Evolutionary conservation across 2,797 vertebrate genomes (phyloP).

Genomic region (Halcyon smyrnensis): DNA sequence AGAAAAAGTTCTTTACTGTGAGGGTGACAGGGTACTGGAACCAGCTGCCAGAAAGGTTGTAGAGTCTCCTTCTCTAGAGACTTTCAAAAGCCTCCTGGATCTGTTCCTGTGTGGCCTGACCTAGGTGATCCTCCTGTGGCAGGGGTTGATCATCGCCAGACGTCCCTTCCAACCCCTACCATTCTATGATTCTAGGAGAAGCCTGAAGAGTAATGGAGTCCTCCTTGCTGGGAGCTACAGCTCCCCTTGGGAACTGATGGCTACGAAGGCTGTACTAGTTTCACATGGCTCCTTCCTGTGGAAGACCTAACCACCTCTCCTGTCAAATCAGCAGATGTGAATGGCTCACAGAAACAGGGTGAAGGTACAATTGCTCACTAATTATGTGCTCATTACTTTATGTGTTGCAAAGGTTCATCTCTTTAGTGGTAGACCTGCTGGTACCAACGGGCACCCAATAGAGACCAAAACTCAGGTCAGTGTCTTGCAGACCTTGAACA

Average conservation of each 20-base stretch:
- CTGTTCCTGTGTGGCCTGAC: too few relatives aligned
- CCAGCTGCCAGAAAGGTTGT: too few relatives aligned
- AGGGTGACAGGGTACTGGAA: too few relatives aligned
- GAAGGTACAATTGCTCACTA: neutral
- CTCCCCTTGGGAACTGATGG: neutral
- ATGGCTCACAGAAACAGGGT: neutral
- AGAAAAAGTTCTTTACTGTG: too few relatives aligned
- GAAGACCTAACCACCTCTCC: neutral
- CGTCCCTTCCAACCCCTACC: too few relatives aligned
- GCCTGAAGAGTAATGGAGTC: neutral
- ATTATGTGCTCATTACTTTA: neutral
- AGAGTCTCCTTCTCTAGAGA: too few relatives aligned
- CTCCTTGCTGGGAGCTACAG: neutral
- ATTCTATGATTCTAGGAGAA: neutral
- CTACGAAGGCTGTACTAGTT: neutral
- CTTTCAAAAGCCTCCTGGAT: too few relatives aligned
- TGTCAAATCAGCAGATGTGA: neutral
- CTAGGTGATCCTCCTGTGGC: too few relatives aligned
- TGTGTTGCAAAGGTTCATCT: neutral
- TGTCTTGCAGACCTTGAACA: neutral
- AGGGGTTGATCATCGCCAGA: too few relatives aligned
- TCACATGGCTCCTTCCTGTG: neutral
- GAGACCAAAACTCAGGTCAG: neutral
- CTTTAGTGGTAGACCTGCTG: neutral
- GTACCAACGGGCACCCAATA: neutral